Conservation (phyloP, 2,797 vertebrate species). For the Lagodon rhomboides region DNA sequence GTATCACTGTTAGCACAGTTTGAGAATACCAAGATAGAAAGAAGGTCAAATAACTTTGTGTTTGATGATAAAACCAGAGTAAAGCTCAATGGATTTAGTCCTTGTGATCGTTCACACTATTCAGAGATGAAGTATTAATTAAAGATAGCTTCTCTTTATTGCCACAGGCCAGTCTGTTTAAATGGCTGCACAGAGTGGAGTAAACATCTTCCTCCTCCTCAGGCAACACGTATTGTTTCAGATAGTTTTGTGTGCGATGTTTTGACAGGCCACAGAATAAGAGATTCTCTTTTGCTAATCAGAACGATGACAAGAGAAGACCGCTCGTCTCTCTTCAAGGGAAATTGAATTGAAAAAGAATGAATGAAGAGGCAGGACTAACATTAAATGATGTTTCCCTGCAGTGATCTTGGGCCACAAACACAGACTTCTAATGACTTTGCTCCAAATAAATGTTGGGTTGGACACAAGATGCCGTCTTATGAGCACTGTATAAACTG, state of each 20-base stretch:
- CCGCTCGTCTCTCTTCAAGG: background rate
- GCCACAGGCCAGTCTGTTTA: background rate
- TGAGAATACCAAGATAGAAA: background rate
- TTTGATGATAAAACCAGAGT: background rate
- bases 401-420: background rate
- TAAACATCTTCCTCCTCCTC: too few relatives aligned
- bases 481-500: too few relatives aligned
- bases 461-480: background rate
- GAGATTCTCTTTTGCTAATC: background rate
- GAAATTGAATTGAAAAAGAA: slow-evolving; percentile 4
- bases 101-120: background rate
- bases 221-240: too few relatives aligned
- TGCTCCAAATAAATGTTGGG: background rate
- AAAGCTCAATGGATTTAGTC: background rate
- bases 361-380: slow-evolving; percentile 5
- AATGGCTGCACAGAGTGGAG: background rate
- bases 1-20: too few relatives aligned
- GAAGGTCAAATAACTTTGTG: background rate
- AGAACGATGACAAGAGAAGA: background rate
- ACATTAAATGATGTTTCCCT: slow-evolving; percentile 6
- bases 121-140: background rate
- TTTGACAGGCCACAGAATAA: background rate
- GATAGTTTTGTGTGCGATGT: background rate
- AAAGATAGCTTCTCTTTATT: background rate
- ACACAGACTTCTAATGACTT: background rate